phyloP scores from a whole-genome alignment of 2,888 invertebrate species.

The Epinotia ramella region DNA sequence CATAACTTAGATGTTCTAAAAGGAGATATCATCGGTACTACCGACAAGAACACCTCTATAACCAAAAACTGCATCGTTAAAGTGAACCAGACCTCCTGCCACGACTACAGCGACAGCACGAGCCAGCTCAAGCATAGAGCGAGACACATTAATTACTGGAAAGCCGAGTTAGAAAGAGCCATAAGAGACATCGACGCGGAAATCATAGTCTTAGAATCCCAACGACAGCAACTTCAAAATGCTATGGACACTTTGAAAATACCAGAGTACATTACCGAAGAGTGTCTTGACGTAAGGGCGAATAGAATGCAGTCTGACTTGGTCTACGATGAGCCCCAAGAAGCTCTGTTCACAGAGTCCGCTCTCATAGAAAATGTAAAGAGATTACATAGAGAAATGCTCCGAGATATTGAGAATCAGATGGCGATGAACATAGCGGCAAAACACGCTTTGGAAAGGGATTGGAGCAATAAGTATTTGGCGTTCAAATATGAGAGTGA shows the following conservation, averaged over 20 bases:
- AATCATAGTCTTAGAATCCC: conserved; percentile 68
- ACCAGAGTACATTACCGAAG: conserved; percentile 83
- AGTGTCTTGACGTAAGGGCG: conserved; percentile 88
- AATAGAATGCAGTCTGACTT: conserved; percentile 90
- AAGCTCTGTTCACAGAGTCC: conserved; percentile 89
- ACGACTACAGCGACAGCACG: conserved; percentile 74
- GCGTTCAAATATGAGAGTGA: conserved; percentile 91
- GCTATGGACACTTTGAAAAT: conserved; percentile 72
- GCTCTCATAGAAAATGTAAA: conserved; percentile 89
- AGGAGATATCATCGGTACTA: conserved; percentile 75
- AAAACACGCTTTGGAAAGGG: conserved; percentile 92
- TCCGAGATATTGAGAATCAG: conserved; percentile 89
- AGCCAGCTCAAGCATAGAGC: conserved; percentile 73
- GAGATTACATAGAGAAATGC: conserved; percentile 86
- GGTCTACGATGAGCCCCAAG: conserved; percentile 90
- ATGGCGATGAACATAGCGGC: conserved; percentile 90
- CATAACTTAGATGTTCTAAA: conserved; percentile 72
- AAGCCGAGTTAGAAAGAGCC: conserved; percentile 74
- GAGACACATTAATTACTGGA: conserved; percentile 80
- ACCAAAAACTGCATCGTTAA: conserved; percentile 79
- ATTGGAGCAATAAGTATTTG: conserved; percentile 95
- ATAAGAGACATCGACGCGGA: conserved; percentile 76
- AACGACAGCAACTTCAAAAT: conserved; percentile 78
- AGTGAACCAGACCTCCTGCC: conserved; percentile 76
- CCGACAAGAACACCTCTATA: conserved; percentile 73